A percentile compares a stretch with the other conserved stretches of the same genome.
Evolutionary conservation across 1,140 invertebrate species (phyloP).

Genomic region (Pomacea maculata): DNA sequence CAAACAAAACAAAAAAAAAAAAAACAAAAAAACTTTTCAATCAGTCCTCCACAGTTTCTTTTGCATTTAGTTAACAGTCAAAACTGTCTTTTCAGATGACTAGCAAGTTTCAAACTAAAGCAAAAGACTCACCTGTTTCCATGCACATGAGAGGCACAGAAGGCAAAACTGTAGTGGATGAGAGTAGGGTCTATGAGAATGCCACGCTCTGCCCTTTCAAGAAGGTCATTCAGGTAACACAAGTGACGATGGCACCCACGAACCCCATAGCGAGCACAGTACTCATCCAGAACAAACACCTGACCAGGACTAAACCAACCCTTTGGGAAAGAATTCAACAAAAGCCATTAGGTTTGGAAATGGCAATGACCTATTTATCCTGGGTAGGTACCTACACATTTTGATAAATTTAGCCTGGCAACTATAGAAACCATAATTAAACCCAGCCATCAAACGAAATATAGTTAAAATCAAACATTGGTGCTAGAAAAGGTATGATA

Average conservation of each 20-base stretch:
- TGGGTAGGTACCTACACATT: not conserved
- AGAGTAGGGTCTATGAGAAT: conserved; percentile 97
- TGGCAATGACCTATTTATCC: not conserved
- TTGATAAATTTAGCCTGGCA: not conserved
- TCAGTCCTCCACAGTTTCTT: too few relatives aligned
- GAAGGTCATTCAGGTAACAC: conserved; percentile 93
- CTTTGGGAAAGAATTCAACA: conserved; percentile 66
- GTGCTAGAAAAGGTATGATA: too few relatives aligned
- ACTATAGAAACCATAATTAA: not conserved
- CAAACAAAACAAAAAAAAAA: too few relatives aligned
- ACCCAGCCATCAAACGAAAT: not conserved
- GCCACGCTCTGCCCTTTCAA: conserved; percentile 94
- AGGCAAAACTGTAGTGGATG: conserved; percentile 98
- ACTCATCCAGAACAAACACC: conserved; percentile 98
- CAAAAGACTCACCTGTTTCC: conserved; percentile 84
- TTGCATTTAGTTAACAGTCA: too few relatives aligned
- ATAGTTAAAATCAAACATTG: not conserved
- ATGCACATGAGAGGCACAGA: conserved; percentile 98
- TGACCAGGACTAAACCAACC: conserved; percentile 99
- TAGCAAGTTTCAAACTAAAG: not conserved
- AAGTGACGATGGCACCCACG: conserved; percentile 96
- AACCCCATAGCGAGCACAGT: conserved; percentile 96
- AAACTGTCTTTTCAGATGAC: too few relatives aligned
- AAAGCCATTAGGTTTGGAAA: not conserved
- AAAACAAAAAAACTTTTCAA: too few relatives aligned